Evolutionary conservation across 2,113 vertebrate genomes (phyloP), one percentile per base, ranked within the genome.

Genomic region (Pycnonotus jocosus): DNA sequence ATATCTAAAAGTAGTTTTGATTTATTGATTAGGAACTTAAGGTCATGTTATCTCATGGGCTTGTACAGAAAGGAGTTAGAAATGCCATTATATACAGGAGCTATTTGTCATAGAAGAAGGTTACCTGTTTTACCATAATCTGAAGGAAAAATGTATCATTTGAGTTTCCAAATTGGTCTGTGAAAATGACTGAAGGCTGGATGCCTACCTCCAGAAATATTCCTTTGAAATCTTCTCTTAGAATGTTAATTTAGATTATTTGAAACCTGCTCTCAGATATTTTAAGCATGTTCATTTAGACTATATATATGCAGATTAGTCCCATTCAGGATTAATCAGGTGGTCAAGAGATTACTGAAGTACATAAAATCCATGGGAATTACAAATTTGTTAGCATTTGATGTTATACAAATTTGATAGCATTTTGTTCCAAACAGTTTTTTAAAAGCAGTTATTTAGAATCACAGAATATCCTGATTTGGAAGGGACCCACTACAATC

Each of bases 1-100:
- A 76, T 79, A 89, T 8, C 78, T 86, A 84, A 91, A 91, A 81
- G n/a, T 14, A 91, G 28, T 56, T 91, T 81, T 92, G 62, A 95
- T 94, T 85, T 94, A 96, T 94, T 92, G 91, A 95, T 92, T 91
- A 89, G 45, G 61, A 89, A 76, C 18, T 81, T 84, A 92, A 93
- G 83, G 89, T 89, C 77, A 84, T 37, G 20, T 9, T 92, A 60
- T 57, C 80, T 93, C 77, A 93, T 31, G 73, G 77, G 80, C 15
- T 93, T 93, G 9, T 28, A 17, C 35, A 77, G 71, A 76, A 82
- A 86, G 30, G 28, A 54, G 31, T 38, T 64, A 90, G 44, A 83
- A 92, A 80, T 42, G 45, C 35, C 30, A 13, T 78, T 84, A 74
- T 25, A 28, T 38, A 57, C 9, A 45, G 62, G 4, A 84, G 28